Conservation (phyloP, 2,113 vertebrate genomes). For the Lasiurus borealis region DNA sequence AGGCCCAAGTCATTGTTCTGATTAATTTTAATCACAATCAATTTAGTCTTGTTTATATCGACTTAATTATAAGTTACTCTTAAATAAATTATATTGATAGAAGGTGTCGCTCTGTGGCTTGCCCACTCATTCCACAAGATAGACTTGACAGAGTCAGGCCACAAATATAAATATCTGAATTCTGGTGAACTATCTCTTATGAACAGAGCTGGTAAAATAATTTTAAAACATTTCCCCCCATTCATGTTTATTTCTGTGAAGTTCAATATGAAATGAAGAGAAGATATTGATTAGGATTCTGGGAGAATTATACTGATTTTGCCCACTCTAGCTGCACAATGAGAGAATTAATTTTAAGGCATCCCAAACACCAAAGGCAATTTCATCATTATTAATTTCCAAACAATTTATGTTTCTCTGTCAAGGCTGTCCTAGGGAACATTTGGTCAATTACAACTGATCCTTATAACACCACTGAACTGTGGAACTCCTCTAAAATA, state of each 20-base stretch:
- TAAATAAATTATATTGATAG: conserved; percentile 3
- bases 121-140: neutral
- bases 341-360: conserved; percentile 53
- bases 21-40: neutral
- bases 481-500: neutral
- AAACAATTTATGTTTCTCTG: conserved; percentile 53
- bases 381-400: conserved; percentile 54
- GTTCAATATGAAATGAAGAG: conserved; percentile 13
- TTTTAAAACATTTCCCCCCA: conserved; percentile 11
- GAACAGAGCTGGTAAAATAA: neutral
- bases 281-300: conserved; percentile 66
- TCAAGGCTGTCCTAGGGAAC: neutral
- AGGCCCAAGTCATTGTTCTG: neutral
- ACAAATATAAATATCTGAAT: conserved; percentile 58
- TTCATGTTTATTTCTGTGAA: conserved; percentile 53
- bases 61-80: neutral
- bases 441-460: neutral
- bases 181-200: neutral
- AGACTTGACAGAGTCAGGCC: neutral
- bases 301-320: conserved; percentile 54
- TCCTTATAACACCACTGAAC: neutral
- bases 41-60: neutral
- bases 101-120: neutral
- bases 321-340: conserved; percentile 9
- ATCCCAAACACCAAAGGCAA: conserved; percentile 41